These are phyloP conservation scores for Anguilla obscura DNA, from an alignment of 2,797 vertebrate species.

Conservation along the genomic window DNA sequence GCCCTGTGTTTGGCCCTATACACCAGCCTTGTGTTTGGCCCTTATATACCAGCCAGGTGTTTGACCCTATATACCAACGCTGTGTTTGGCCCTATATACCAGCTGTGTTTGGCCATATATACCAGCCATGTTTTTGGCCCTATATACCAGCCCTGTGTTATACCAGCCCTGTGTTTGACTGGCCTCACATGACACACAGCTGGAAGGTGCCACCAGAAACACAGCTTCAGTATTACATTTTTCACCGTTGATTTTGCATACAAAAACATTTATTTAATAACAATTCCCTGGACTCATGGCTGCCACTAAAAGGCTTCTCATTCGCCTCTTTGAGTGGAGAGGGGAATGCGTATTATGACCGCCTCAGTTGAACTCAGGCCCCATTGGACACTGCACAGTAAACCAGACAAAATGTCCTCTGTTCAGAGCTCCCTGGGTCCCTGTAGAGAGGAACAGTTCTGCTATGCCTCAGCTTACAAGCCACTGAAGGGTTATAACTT, in stretches of 20 bases:
- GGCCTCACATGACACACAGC: background rate
- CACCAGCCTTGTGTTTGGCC: too few species aligned
- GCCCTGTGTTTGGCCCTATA: conserved; percentile 29
- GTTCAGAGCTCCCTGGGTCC: background rate
- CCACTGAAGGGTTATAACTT: background rate
- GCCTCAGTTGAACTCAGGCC: background rate
- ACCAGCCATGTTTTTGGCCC: too few species aligned
- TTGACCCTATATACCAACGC: too few species aligned
- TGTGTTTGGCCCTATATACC: too few species aligned
- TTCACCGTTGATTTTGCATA: background rate
- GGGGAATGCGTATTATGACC: background rate
- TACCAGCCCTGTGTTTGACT: conserved; percentile 54
- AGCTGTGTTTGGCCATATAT: too few species aligned
- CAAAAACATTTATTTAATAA: background rate
- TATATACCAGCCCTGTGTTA: conserved; percentile 57
- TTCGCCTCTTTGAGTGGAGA: background rate
- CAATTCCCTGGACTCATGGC: background rate
- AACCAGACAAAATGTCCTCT: background rate
- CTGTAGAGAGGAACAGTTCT: background rate
- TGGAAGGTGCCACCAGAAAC: background rate
- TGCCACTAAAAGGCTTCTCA: background rate
- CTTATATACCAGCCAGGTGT: too few species aligned
- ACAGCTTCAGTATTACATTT: background rate
- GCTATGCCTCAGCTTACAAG: background rate
- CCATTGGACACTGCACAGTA: background rate